phyloP scores from a whole-genome alignment of 1,140 invertebrate species.

The Vanessa tameamea region DNA sequence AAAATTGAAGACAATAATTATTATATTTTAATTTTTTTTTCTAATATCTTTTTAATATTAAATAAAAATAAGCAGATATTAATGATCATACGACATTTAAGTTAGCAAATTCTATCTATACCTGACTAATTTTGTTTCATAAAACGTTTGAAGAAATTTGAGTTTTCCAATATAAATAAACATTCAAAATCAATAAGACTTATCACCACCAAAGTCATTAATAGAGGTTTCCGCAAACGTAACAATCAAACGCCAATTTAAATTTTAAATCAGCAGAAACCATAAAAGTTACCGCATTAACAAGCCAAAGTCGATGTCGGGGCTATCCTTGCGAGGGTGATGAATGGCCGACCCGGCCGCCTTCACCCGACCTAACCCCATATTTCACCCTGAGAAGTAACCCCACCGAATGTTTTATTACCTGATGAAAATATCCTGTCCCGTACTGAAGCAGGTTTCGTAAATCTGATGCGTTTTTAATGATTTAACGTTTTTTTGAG shows the following conservation, averaged over 20 bases:
- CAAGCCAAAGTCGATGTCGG: constrained; percentile 54
- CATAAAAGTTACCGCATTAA: constrained; percentile 53
- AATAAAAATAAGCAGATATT: too few relatives aligned
- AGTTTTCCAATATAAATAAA: too few relatives aligned
- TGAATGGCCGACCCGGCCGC: constrained; percentile 49
- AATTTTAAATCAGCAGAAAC: constrained; percentile 39
- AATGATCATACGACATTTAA: too few relatives aligned
- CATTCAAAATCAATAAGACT: neutral
- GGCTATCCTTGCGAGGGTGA: constrained; percentile 57
- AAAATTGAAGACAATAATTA: too few relatives aligned
- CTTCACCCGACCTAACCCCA: constrained; percentile 56
- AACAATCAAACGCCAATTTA: constrained; percentile 23
- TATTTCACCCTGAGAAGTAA: constrained; percentile 58
- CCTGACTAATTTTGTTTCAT: too few relatives aligned
- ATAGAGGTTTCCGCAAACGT: neutral
- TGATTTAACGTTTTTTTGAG: constrained; percentile 7
- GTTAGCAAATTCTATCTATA: too few relatives aligned
- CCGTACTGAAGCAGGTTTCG: constrained; percentile 22
- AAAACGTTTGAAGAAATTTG: too few relatives aligned
- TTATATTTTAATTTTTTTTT: too few relatives aligned
- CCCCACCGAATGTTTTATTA: constrained; percentile 61
- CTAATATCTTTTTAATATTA: too few relatives aligned
- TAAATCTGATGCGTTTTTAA: constrained; percentile 34
- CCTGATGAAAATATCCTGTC: constrained; percentile 55
- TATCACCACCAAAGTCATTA: neutral